Conservation (phyloP, 1,140 invertebrate genomes). For the Cylas formicarius region DNA sequence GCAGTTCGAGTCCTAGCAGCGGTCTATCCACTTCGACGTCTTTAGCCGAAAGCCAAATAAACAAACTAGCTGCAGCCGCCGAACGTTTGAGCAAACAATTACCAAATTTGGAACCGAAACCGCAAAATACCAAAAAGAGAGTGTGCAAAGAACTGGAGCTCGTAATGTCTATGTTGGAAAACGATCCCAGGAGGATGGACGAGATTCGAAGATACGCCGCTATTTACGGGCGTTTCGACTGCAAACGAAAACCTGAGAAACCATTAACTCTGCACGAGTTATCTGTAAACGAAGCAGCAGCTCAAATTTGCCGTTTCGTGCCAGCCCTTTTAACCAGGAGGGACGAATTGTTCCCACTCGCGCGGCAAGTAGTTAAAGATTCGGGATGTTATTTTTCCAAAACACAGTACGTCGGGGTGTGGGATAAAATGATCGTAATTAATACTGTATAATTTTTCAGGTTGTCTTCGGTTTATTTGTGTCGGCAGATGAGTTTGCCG, state of each 20-base stretch:
- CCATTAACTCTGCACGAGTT: conserved; percentile 94
- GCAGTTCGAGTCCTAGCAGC: conserved; percentile 49
- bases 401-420: conserved; percentile 34
- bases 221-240: conserved; percentile 94
- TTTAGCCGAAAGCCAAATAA: conserved; percentile 75
- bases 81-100: conserved; percentile 74
- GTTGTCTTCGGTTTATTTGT: conserved; percentile 33
- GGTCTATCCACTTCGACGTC: conserved; percentile 67
- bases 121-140: conserved; percentile 85
- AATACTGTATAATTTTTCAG: conserved; percentile 22
- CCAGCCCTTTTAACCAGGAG: conserved; percentile 84
- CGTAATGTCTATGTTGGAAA: conserved; percentile 83
- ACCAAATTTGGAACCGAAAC: conserved; percentile 79
- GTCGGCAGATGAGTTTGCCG: conserved; percentile 24
- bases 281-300: conserved; percentile 94
- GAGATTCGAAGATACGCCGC: conserved; percentile 92
- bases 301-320: conserved; percentile 85
- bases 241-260: conserved; percentile 92
- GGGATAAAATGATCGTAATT: not conserved
- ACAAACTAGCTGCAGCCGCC: conserved; percentile 73
- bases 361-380: conserved; percentile 87
- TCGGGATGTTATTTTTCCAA: conserved; percentile 71
- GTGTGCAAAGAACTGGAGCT: conserved; percentile 87
- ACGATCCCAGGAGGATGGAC: conserved; percentile 82
- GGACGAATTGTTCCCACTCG: conserved; percentile 91